Conservation (phyloP, 2,113 vertebrate genomes). For the Dinomys branickii region DNA sequence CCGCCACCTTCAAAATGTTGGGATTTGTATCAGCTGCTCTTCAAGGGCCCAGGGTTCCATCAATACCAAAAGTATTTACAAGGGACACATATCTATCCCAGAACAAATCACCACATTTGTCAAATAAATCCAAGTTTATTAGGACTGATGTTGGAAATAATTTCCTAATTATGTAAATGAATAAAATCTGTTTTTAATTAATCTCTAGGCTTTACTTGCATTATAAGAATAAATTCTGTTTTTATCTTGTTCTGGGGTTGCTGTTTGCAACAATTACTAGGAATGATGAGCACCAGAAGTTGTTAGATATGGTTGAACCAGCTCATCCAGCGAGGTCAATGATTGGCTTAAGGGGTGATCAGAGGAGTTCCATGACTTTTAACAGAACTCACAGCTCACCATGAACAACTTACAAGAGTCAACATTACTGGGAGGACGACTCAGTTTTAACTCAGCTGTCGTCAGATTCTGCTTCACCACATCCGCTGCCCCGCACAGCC, state of each 20-base stretch:
- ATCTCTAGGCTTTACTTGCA: slow-evolving; percentile 76
- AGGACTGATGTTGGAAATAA: slow-evolving; percentile 73
- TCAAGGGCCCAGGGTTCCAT: neutral
- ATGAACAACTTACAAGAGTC: neutral
- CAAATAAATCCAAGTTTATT: slow-evolving; percentile 77
- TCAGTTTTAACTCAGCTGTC: neutral
- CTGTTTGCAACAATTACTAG: slow-evolving; percentile 52
- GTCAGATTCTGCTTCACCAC: neutral
- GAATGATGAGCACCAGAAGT: slow-evolving; percentile 6
- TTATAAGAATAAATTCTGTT: slow-evolving; percentile 69
- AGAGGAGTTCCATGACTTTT: neutral
- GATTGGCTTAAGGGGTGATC: neutral
- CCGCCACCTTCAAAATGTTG: neutral
- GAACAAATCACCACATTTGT: slow-evolving; percentile 73
- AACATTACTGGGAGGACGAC: neutral
- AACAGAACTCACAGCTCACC: neutral
- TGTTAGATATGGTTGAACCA: neutral
- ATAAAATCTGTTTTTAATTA: slow-evolving; percentile 78
- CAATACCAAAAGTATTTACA: slow-evolving; percentile 58
- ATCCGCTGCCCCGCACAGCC: neutral
- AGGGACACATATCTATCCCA: slow-evolving; percentile 56
- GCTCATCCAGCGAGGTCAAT: neutral
- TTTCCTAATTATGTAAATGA: slow-evolving; percentile 79
- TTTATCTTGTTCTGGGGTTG: slow-evolving; percentile 54
- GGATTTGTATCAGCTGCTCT: neutral